Conservation (phyloP, 2,888 invertebrate genomes). For the Rotaria socialis region DNA sequence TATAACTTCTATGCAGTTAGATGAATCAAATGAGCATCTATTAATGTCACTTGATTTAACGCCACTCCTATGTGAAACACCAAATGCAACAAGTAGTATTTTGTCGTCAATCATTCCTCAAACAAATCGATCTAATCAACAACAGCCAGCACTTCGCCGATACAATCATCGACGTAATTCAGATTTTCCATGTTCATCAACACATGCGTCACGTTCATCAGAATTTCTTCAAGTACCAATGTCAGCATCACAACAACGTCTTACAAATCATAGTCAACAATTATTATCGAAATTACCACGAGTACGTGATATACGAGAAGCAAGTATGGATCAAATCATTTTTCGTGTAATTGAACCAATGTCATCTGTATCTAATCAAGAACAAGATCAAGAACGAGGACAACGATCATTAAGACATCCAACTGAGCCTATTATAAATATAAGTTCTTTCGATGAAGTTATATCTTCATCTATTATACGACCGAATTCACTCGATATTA, state of each 20-base stretch:
- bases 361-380: neutral
- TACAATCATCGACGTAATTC: conserved; percentile 31
- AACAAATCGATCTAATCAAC: conserved; percentile 16
- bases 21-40: conserved; percentile 4
- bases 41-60: conserved; percentile 26
- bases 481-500: neutral
- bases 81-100: conserved; percentile 21
- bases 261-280: neutral
- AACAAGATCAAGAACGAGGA: neutral
- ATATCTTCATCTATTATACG: neutral
- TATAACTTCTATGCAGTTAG: neutral
- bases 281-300: neutral
- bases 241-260: conserved; percentile 25
- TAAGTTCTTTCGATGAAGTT: conserved; percentile 11
- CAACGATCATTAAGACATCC: neutral
- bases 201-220: conserved; percentile 31
- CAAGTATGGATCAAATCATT: conserved; percentile 19
- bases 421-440: conserved; percentile 12
- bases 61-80: conserved; percentile 2
- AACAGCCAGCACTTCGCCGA: neutral
- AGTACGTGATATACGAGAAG: conserved; percentile 33
- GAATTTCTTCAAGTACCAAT: conserved; percentile 24
- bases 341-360: conserved; percentile 30
- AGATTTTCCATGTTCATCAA: conserved; percentile 27
- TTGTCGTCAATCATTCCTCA: conserved; percentile 13